Base-by-base conservation (phyloP, 2,888 invertebrate species). In the Anoplius nigerrimus region DNA sequence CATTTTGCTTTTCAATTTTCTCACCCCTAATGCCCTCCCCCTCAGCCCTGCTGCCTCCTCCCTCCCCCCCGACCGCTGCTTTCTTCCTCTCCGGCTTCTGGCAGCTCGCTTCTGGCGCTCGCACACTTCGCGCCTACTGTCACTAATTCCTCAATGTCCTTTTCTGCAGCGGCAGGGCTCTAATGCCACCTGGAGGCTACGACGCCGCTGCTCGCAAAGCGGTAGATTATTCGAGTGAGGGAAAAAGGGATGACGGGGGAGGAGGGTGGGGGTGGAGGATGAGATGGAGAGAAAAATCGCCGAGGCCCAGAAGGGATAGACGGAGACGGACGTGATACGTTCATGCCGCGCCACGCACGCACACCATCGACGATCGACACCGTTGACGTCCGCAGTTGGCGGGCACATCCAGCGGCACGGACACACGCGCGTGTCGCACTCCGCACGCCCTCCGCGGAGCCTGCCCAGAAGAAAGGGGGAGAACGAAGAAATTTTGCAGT, bases 181-280 rank as follows among this genome's bases (percentile, higher is more conserved):
- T 86, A 84, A 85, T 84, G 82, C 81, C 74, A 71, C 78, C 83
- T 77, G 78, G 69, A 76, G 82, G 82, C 81, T 48, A 48, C 48
- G 76, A 81, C 74, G 71, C 66, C 66, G 48, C 69, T 69, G 43
- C 20, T 48, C 56, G 72, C 71, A 66, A 75, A 77, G 74, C 43
- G 69, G 71, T 72, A 74, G 69, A 84, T 82, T 82, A 82, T 80
- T 77, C 74, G 71, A 74, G 51, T 67, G 68, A 73, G 57, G 59
- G 61, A 58, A 53, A 22, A 64, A 57, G 16, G 43, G 60, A 59
- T 62, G 43, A 54, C 51, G 51, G 68, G 43, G 53, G 59, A 54
- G 55, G 69, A 72, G 55, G 65, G 68, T 57, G 60, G 34, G 65
- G 70, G 54, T 67, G 68, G 69, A 55, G 63, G 56, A 65, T 43